Percentiles rank a stretch among this genome's conserved stretches.
These are phyloP conservation scores for Psilanteris sp. DNA, from an alignment of 1,140 invertebrate species.

Conservation along the genomic window DNA sequence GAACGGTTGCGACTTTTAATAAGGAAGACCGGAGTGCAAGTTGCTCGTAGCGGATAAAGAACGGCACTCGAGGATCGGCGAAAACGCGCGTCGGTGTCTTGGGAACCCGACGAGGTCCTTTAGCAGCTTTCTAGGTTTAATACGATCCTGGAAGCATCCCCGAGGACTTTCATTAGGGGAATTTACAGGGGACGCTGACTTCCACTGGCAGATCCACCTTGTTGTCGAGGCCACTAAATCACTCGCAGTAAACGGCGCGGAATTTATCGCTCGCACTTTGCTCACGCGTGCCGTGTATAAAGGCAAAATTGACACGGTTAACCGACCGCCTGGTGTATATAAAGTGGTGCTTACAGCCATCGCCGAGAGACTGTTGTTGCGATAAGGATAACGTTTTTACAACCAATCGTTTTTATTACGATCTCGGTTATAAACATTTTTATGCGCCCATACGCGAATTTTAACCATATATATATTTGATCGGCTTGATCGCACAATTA, in stretches of 20 bases:
- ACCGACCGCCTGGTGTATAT: conserved; percentile 52
- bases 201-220: conserved; percentile 53
- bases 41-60: conserved; percentile 53
- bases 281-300: conserved; percentile 63
- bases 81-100: conserved; percentile 60
- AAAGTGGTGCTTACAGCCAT: conserved; percentile 31
- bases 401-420: conserved; percentile 49
- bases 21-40: conserved; percentile 52
- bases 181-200: conserved; percentile 73
- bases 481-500: conserved; percentile 30
- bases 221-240: conserved; percentile 67
- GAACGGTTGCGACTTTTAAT: conserved; percentile 62
- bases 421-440: conserved; percentile 44
- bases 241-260: conserved; percentile 69
- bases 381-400: conserved; percentile 48
- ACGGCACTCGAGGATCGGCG: conserved; percentile 54
- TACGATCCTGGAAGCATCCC: conserved; percentile 74
- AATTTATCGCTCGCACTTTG: conserved; percentile 72
- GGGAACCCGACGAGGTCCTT: conserved; percentile 65
- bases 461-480: conserved; percentile 14
- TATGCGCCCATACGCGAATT: conserved; percentile 24
- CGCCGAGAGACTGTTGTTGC: conserved; percentile 15
- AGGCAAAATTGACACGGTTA: conserved; percentile 69
- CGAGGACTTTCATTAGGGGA: conserved; percentile 77
- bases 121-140: conserved; percentile 75